Conservation (phyloP, 2,888 invertebrate genomes). For the Alloscopus bannaensis region DNA sequence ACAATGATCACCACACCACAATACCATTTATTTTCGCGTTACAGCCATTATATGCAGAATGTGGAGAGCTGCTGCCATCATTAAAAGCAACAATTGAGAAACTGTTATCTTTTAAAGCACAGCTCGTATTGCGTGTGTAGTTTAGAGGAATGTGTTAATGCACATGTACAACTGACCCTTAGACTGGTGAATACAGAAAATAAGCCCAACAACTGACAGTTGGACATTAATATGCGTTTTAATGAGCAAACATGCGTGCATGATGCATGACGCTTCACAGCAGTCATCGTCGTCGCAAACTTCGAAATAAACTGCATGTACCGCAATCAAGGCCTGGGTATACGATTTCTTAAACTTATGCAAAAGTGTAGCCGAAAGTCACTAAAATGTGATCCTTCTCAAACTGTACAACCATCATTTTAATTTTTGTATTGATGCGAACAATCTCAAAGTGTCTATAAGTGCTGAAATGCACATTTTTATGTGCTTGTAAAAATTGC, state of each 20-base stretch:
- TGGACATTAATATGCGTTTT: slow-evolving; percentile 5
- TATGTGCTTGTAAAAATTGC: slow-evolving; percentile 3
- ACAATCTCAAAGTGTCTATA: too few relatives aligned
- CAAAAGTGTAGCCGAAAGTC: slow-evolving; percentile 7
- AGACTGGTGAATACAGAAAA: too few relatives aligned
- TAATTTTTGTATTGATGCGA: slow-evolving; percentile 10
- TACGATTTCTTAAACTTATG: neutral
- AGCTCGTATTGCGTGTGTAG: neutral
- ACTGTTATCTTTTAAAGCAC: too few relatives aligned
- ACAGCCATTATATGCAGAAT: slow-evolving; percentile 5
- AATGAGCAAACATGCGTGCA: slow-evolving; percentile 27
- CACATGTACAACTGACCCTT: neutral
- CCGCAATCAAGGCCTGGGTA: neutral
- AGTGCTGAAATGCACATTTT: too few relatives aligned
- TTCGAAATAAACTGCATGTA: neutral
- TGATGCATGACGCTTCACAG: slow-evolving; percentile 25
- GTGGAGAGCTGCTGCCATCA: neutral
- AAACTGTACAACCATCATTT: slow-evolving; percentile 13
- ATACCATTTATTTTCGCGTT: neutral
- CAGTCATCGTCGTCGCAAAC: neutral
- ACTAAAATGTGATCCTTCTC: slow-evolving; percentile 12
- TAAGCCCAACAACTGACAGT: slow-evolving; percentile 10
- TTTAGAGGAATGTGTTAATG: neutral
- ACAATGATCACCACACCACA: too few relatives aligned
- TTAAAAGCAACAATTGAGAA: too few relatives aligned